Conservation (phyloP, 2,113 vertebrate species). For the Telmatochromis brachygnathus region DNA sequence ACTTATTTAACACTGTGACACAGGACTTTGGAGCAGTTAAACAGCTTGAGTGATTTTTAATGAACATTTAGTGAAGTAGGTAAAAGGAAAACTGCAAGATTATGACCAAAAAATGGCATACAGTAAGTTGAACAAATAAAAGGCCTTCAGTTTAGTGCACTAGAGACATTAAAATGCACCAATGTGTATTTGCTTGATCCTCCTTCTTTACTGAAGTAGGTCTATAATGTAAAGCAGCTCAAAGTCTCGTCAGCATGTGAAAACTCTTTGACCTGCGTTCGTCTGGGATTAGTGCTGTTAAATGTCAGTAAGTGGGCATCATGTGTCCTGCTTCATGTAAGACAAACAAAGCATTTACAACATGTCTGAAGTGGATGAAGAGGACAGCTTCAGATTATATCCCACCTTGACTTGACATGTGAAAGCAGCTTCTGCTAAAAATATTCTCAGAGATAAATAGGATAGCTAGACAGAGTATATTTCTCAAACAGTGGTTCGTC, state of each 20-base stretch:
- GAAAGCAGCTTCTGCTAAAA: background rate
- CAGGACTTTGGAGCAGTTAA: background rate
- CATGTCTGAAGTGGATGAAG: background rate
- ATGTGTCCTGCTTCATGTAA: background rate
- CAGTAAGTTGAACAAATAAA: background rate
- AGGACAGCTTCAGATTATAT: background rate
- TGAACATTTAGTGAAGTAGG: background rate
- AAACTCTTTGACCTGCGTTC: background rate
- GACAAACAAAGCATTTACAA: background rate
- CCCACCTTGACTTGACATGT: background rate
- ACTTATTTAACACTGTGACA: background rate
- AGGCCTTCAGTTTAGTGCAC: background rate
- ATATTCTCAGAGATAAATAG: background rate
- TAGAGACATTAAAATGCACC: background rate
- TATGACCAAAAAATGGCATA: background rate
- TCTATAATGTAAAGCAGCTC: background rate
- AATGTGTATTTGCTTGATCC: background rate
- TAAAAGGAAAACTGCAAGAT: background rate
- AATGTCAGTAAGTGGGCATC: background rate
- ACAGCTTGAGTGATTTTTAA: background rate
- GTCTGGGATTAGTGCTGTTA: background rate
- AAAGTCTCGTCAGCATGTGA: background rate
- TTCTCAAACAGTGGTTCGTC: background rate
- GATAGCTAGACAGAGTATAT: background rate
- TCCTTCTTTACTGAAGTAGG: background rate